These are phyloP conservation scores for Accipiter virgatus DNA, from an alignment of 2,113 vertebrate genomes.

Conservation along the genomic window DNA sequence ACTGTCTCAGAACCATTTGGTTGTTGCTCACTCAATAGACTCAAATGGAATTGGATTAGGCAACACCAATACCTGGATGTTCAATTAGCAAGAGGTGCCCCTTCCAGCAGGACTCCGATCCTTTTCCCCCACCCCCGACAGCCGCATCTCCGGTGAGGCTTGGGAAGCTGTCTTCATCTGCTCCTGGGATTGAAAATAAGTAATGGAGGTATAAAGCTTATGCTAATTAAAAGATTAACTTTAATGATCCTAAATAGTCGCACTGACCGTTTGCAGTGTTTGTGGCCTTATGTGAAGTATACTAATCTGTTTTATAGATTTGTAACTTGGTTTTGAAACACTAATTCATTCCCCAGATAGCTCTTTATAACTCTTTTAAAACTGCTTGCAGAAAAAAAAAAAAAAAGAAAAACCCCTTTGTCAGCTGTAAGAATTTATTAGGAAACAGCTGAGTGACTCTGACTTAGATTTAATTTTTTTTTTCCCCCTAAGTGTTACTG, in stretches of 20 bases:
- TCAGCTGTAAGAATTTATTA: neutral
- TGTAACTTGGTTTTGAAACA: slow-evolving; percentile 48
- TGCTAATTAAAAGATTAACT: slow-evolving; percentile 44
- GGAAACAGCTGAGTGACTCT: slow-evolving; percentile 33
- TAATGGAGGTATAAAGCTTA: neutral
- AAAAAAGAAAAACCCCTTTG: neutral
- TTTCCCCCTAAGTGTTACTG: neutral
- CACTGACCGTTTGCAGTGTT: slow-evolving; percentile 42
- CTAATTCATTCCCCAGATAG: slow-evolving; percentile 45
- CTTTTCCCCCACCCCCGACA: neutral
- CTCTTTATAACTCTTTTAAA: slow-evolving; percentile 11
- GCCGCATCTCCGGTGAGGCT: neutral
- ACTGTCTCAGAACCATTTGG: neutral
- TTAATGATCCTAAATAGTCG: slow-evolving; percentile 20
- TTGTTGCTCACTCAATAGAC: neutral
- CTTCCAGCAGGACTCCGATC: neutral
- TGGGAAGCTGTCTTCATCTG: neutral
- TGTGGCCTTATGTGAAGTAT: slow-evolving; percentile 54
- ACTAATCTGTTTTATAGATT: slow-evolving; percentile 67
- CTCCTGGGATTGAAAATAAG: slow-evolving; percentile 5
- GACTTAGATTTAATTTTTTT: neutral
- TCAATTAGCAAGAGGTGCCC: neutral
- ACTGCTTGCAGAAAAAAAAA: neutral
- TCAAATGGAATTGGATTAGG: neutral
- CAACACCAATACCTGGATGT: neutral